A percentile compares a stretch with the other conserved stretches of the same genome.
Evolutionary conservation across 2,113 vertebrate species (phyloP).

Genomic region (Mastomys coucha): DNA sequence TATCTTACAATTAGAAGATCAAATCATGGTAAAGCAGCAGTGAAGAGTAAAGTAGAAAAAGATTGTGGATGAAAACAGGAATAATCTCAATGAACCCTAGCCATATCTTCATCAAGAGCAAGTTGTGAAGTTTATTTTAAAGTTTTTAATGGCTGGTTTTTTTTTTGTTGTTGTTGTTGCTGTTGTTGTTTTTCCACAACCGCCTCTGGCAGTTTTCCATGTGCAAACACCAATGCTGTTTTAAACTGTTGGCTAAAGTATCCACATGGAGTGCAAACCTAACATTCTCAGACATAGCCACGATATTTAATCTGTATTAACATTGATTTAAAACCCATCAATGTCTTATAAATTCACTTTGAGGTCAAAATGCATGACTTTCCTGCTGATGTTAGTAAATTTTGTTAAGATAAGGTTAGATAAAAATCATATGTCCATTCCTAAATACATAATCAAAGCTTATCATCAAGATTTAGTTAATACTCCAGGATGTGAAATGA

Average conservation of each 20-base stretch:
- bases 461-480: constrained; percentile 82
- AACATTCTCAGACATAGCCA: constrained; percentile 60
- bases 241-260: not conserved
- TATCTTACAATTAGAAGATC: constrained; percentile 31
- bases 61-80: not conserved
- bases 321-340: constrained; percentile 79
- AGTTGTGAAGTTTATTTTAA: not conserved
- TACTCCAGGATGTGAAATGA: constrained; percentile 71
- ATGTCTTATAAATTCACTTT: constrained; percentile 83
- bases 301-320: constrained; percentile 75
- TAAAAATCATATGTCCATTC: constrained; percentile 50
- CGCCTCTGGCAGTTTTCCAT: not conserved
- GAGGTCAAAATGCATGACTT: constrained; percentile 77
- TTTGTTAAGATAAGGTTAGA: constrained; percentile 19
- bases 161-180: not conserved
- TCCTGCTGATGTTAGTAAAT: constrained; percentile 80
- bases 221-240: not conserved
- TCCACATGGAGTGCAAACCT: not conserved
- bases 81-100: not conserved
- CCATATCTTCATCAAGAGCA: not conserved
- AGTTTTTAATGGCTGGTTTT: not conserved
- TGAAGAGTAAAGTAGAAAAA: not conserved
- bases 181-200: not conserved
- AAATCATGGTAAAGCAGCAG: not conserved
- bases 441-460: constrained; percentile 71